A percentile compares a stretch with the other conserved stretches of the same genome.
Evolutionary conservation across 2,888 invertebrate genomes (phyloP).

Genomic region (Drosophila nigricruria): DNA sequence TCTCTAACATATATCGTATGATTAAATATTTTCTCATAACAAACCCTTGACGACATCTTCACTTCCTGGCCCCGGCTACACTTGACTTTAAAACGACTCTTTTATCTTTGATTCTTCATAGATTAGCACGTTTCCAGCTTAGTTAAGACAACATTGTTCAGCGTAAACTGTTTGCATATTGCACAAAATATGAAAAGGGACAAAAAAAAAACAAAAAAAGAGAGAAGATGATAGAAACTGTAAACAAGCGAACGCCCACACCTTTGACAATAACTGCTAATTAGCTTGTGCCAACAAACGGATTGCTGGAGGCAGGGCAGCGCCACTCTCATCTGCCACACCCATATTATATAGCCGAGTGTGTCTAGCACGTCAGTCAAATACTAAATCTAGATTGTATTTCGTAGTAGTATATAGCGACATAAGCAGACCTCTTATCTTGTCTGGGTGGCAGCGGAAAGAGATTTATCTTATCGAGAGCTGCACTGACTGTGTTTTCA

Average conservation of each 20-base stretch:
- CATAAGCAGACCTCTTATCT: constrained; percentile 35
- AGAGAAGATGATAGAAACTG: constrained; percentile 4
- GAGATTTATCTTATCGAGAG: constrained; percentile 66
- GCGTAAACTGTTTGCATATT: constrained; percentile 10
- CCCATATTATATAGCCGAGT: constrained; percentile 44
- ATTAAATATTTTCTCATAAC: not conserved
- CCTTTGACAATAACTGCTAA: constrained; percentile 46
- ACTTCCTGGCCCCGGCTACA: not conserved
- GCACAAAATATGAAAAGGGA: not conserved
- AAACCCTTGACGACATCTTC: not conserved
- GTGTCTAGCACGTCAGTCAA: constrained; percentile 25
- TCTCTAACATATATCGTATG: not conserved
- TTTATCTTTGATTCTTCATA: constrained; percentile 11
- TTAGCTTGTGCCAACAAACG: constrained; percentile 37
- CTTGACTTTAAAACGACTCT: constrained; percentile 12
- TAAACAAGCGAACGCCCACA: constrained; percentile 21
- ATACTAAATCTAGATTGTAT: constrained; percentile 20
- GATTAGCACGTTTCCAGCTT: constrained; percentile 27
- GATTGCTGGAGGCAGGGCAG: constrained; percentile 49
- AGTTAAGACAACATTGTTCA: not conserved
- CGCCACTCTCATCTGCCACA: constrained; percentile 27
- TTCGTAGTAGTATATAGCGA: constrained; percentile 12
- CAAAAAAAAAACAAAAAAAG: not conserved
- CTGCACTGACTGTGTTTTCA: constrained; percentile 37
- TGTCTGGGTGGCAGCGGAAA: constrained; percentile 20